Evolutionary conservation across 2,888 invertebrate genomes (phyloP), one percentile per base, ranked within the genome.

Genomic region (Suillia variegata): DNA sequence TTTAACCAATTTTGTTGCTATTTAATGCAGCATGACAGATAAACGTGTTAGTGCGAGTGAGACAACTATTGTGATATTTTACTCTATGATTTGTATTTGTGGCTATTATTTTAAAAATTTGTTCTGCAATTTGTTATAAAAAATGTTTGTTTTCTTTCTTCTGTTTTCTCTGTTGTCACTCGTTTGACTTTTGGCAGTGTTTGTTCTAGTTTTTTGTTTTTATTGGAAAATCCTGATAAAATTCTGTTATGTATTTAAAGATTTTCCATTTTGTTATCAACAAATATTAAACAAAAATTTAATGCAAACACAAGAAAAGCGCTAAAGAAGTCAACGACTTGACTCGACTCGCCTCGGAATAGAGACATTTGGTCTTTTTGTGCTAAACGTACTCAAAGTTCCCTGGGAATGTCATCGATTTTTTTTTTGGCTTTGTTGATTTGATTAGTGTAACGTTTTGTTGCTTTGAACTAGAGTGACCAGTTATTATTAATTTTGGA

Each of bases 351-450:
- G 10, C 5, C 5, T 26, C 26, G 10, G n/a, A 26, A 26, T 26
- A 26, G 10, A 26, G 26, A 26, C 26, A 26, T 26, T 26, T 26
- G 10, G 26, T 26, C 26, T 26, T 5, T n/a, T n/a, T n/a, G n/a
- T n/a, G n/a, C n/a, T n/a, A n/a, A n/a, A n/a, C n/a, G n/a, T n/a
- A n/a, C n/a, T n/a, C n/a, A n/a, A n/a, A n/a, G n/a, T n/a, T n/a
- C 4, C 38, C 38, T 6, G 10, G 26, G 52, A 57, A 52, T 52
- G 51, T 33, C 57, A 57, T 57, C n/a, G 57, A 20, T 47, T 47
- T 24, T 33, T 38, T 13, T 38, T 38, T 38, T 38, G 6, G 26
- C 38, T 8, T 38, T 38, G 38, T 38, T 38, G 42, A 42, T 54
- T 42, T 54, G 15, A 38, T 38, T 38, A 38, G 38, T n/a, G 15